A percentile compares a stretch with the other conserved stretches of the same genome.
These are phyloP conservation scores for Matsumurasca onukii DNA, from an alignment of 1,140 invertebrate species.

Conservation along the genomic window DNA sequence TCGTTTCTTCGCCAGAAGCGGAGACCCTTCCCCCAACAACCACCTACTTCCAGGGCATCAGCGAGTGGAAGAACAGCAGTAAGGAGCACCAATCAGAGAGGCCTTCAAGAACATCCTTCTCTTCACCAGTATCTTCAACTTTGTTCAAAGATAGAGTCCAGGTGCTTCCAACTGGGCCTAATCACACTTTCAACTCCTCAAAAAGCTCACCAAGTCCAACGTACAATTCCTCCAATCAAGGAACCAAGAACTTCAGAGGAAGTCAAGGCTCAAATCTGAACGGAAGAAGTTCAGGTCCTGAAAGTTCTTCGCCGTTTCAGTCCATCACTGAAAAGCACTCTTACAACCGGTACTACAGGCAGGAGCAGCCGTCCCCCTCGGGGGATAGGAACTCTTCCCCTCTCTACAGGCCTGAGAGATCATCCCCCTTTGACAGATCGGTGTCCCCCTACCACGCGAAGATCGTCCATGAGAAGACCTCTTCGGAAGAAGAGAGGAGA, in stretches of 20 bases:
- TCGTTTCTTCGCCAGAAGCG: slow-evolving; percentile 41
- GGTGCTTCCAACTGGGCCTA: slow-evolving; percentile 43
- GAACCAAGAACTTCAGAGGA: slow-evolving; percentile 19
- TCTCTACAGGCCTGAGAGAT: slow-evolving; percentile 4
- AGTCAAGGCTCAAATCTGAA: slow-evolving; percentile 24
- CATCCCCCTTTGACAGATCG: slow-evolving; percentile 14
- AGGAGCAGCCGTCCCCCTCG: slow-evolving; percentile 8
- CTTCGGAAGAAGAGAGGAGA: slow-evolving; percentile 11
- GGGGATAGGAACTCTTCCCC: slow-evolving; percentile 46
- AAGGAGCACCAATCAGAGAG: slow-evolving; percentile 12
- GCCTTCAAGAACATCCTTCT: slow-evolving; percentile 18
- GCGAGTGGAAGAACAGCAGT: slow-evolving; percentile 64
- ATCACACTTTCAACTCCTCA: slow-evolving; percentile 39
- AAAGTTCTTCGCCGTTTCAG: slow-evolving; percentile 27
- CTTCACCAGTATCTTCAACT: slow-evolving; percentile 22
- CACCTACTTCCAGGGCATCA: slow-evolving; percentile 67
- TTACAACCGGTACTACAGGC: slow-evolving; percentile 19
- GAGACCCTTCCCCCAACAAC: slow-evolving; percentile 32
- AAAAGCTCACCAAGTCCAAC: slow-evolving; percentile 35
- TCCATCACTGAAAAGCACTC: slow-evolving; percentile 9
- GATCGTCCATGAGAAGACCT: slow-evolving; percentile 11
- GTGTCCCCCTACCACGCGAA: slow-evolving; percentile 1
- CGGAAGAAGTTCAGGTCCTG: slow-evolving; percentile 21
- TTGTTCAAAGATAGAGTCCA: slow-evolving; percentile 35
- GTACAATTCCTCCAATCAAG: slow-evolving; percentile 23